A percentile compares a stretch with the other conserved stretches of the same genome.
phyloP scores from a whole-genome alignment of 2,113 vertebrate genomes.

The Amblyopsis rosae region DNA sequence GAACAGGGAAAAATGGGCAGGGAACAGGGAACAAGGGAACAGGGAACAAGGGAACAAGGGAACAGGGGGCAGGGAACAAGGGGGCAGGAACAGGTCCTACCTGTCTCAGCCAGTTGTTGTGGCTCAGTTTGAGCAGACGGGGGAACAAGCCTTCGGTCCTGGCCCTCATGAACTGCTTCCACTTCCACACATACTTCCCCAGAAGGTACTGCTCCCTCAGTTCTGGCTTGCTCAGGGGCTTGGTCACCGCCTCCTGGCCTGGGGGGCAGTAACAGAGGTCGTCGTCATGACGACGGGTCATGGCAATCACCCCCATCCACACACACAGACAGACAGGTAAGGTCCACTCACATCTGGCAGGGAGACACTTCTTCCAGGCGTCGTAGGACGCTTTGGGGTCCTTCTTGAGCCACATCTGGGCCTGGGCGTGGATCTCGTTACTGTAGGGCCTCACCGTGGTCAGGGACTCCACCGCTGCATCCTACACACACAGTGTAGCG shows the following conservation, averaged over 20 bases:
- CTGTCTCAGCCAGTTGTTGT: conserved; percentile 98
- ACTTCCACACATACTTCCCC: conserved; percentile 97
- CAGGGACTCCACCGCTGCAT: conserved; percentile 89
- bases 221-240: conserved; percentile 86
- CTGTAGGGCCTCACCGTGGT: conserved; percentile 97
- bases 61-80: conserved; percentile 1
- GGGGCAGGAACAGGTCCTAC: conserved; percentile 65
- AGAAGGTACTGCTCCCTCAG: conserved; percentile 88
- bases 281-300: not conserved
- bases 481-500: conserved; percentile 67
- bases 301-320: not conserved
- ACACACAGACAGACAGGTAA: not conserved
- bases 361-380: conserved; percentile 98
- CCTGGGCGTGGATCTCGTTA: conserved; percentile 98
- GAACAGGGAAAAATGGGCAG: too few relatives aligned
- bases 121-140: conserved; percentile 91
- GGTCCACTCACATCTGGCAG: conserved; percentile 84
- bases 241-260: conserved; percentile 83
- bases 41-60: not conserved
- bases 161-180: conserved; percentile 93
- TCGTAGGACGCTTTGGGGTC: conserved; percentile 96
- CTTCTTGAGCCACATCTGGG: conserved; percentile 97
- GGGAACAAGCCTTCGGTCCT: conserved; percentile 84
- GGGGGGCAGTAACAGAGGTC: not conserved
- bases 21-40: too few relatives aligned